phyloP scores from a whole-genome alignment of 2,888 invertebrate species.

The Zhuqinia jingwanae region DNA sequence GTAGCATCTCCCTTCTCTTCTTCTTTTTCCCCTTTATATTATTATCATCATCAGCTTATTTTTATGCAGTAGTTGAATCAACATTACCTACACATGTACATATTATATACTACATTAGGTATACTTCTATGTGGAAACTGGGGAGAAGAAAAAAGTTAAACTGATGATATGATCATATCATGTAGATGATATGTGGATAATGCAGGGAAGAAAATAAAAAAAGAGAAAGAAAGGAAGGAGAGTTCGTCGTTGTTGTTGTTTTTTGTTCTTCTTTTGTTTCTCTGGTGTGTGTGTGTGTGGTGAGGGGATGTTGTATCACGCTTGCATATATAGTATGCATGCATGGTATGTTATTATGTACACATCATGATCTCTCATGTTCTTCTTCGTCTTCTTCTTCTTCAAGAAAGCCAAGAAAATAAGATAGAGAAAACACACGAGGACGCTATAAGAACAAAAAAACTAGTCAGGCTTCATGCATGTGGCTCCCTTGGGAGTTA shows the following conservation, averaged over 20 bases:
- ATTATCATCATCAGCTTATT: background rate
- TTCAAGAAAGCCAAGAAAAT: background rate
- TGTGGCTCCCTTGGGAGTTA: constrained; percentile 36
- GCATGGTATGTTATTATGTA: background rate
- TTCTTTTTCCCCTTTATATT: background rate
- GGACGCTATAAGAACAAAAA: background rate
- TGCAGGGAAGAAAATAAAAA: background rate
- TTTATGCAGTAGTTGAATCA: background rate
- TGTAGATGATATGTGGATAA: background rate
- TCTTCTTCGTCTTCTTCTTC: background rate
- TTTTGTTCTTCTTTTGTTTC: no score
- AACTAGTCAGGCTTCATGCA: constrained; percentile 26
- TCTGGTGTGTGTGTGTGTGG: no score
- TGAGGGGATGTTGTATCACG: no score
- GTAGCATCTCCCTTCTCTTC: background rate
- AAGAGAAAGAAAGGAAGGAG: background rate
- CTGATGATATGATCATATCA: no score
- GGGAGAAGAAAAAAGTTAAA: constrained; percentile 6
- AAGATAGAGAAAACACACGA: background rate
- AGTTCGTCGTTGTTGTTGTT: no score
- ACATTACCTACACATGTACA: no score
- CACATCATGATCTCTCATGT: background rate
- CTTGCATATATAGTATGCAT: no score
- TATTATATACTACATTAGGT: no score
- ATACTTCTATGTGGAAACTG: background rate